These are phyloP conservation scores for Sapayoa aenigma DNA, from an alignment of 2,113 vertebrate genomes.

Conservation along the genomic window DNA sequence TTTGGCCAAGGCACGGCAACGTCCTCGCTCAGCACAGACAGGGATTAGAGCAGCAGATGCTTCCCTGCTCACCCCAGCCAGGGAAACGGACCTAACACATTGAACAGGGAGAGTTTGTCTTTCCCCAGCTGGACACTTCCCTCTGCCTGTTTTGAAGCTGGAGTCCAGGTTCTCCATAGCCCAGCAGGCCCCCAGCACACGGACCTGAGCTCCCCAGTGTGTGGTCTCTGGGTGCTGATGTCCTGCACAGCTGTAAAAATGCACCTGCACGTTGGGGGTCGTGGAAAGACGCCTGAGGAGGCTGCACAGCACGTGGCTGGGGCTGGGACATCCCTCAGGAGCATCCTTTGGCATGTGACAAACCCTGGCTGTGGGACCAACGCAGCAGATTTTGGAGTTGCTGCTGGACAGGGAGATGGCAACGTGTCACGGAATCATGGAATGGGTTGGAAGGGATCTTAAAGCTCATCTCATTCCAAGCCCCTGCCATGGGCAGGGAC, in stretches of 20 bases:
- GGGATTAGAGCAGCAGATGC: background rate
- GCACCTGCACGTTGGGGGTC: background rate
- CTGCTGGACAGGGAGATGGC: background rate
- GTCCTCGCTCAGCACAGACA: background rate
- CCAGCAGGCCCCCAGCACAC: background rate
- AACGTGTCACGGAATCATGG: background rate
- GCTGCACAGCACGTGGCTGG: accelerated
- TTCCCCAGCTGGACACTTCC: conserved; percentile 19
- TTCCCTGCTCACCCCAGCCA: background rate
- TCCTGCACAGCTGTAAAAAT: background rate
- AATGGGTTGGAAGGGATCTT: background rate
- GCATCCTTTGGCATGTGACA: background rate
- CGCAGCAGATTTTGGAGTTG: background rate
- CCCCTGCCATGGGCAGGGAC: background rate
- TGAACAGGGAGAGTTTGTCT: background rate
- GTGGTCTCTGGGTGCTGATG: background rate
- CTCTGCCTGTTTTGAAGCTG: background rate
- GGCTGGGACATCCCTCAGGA: background rate
- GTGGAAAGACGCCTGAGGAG: accelerated
- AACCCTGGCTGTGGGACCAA: accelerated
- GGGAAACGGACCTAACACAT: background rate
- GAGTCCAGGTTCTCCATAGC: background rate
- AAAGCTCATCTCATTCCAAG: background rate
- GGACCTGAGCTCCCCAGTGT: background rate
- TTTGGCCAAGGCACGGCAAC: background rate